Evolutionary conservation across 2,113 vertebrate species (phyloP).

Genomic region (Nothocercus julius): DNA sequence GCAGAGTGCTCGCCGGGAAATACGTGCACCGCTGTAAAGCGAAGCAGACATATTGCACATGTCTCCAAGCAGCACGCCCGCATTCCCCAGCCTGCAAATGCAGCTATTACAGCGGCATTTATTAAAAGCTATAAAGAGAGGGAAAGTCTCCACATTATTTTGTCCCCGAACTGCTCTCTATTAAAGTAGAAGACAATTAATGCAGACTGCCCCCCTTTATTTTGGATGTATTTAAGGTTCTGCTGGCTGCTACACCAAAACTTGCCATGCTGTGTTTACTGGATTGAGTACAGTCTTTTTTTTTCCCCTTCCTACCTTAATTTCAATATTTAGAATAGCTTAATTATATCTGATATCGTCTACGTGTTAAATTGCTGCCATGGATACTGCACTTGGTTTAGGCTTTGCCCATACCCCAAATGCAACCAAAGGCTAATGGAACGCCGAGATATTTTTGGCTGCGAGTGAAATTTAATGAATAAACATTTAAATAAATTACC

Average conservation of each 20-base stretch:
- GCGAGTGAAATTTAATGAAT: slow-evolving; percentile 66
- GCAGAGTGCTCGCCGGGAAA: background rate
- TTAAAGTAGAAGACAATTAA: slow-evolving; percentile 39
- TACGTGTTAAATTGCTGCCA: slow-evolving; percentile 66
- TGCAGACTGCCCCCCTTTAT: slow-evolving; percentile 40
- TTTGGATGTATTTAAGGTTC: slow-evolving; percentile 54
- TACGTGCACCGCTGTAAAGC: rapidly evolving
- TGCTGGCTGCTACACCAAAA: slow-evolving; percentile 38
- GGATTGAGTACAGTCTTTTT: slow-evolving; percentile 61
- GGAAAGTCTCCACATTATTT: background rate
- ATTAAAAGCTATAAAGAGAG: background rate
- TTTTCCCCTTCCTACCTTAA: slow-evolving; percentile 50
- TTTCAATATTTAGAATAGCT: slow-evolving; percentile 71
- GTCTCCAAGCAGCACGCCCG: background rate
- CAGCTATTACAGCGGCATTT: background rate
- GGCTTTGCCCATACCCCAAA: slow-evolving; percentile 62
- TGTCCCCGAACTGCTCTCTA: background rate
- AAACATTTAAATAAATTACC: slow-evolving; percentile 69
- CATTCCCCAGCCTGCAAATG: background rate
- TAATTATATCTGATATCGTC: slow-evolving; percentile 72
- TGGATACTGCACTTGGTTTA: slow-evolving; percentile 69
- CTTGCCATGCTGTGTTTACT: slow-evolving; percentile 70
- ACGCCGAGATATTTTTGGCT: slow-evolving; percentile 65
- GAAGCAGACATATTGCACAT: background rate
- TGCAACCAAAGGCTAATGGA: slow-evolving; percentile 64